A percentile compares a stretch with the other conserved stretches of the same genome.
Evolutionary conservation across 2,797 vertebrate genomes (phyloP).

Genomic region (Anguilla pacifica): DNA sequence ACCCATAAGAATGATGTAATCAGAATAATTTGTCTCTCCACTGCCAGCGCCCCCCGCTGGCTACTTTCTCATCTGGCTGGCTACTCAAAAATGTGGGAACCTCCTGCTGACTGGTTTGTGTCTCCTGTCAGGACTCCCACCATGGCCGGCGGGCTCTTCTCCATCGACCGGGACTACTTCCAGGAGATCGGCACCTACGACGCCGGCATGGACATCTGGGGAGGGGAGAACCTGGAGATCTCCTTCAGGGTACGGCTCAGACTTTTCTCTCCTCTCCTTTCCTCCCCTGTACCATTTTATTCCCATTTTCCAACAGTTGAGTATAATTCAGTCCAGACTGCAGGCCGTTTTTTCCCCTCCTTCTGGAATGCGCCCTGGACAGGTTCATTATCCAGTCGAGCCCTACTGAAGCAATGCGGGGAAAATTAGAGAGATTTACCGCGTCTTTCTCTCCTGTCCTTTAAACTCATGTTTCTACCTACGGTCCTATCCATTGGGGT

Average conservation of each 20-base stretch:
- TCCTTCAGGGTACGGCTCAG: constrained; percentile 90
- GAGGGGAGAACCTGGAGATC: constrained; percentile 98
- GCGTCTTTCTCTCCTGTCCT: background rate
- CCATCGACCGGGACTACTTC: constrained; percentile 98
- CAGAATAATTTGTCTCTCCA: no score
- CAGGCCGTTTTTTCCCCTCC: background rate
- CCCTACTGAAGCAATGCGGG: background rate
- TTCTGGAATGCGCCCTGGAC: background rate
- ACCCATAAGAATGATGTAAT: no score
- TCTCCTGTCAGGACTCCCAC: constrained; percentile 86
- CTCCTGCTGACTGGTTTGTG: background rate
- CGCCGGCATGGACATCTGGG: constrained; percentile 99
- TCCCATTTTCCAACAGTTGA: background rate
- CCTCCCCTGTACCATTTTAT: background rate
- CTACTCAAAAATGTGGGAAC: background rate
- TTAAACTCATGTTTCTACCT: background rate
- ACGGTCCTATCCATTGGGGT: no score
- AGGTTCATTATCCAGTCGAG: background rate
- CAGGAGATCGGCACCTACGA: constrained; percentile 98
- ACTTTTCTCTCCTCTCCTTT: background rate
- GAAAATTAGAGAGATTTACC: background rate
- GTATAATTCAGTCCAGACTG: background rate
- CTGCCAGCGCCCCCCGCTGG: no score
- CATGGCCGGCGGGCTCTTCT: constrained; percentile 98
- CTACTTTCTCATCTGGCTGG: no score